Base-by-base conservation (phyloP, 2,888 invertebrate species). In the Drosophila kuntzei region DNA sequence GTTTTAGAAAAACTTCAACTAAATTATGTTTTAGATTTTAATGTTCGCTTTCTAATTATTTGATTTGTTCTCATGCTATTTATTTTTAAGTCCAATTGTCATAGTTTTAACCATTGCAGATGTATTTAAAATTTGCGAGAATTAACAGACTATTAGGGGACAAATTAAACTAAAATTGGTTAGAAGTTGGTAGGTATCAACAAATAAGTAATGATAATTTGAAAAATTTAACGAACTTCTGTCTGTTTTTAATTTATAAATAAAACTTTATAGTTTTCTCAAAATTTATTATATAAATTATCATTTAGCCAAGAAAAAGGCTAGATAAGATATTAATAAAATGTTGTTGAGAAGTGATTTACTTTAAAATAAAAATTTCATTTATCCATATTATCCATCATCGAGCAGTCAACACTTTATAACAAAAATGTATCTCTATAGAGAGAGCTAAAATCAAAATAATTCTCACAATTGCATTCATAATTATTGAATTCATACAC, bases 401-500 rank as follows among this genome's bases (percentile, higher is more conserved):
- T n/a, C n/a, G n/a, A n/a, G n/a, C n/a, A n/a, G n/a, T n/a, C n/a
- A n/a, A n/a, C n/a, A n/a, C n/a, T n/a, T n/a, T n/a, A n/a, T n/a
- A n/a, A n/a, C n/a, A n/a, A n/a, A n/a, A n/a, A n/a, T n/a, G n/a
- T n/a, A n/a, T 32, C 12, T 12, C 32, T 6, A 34, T n/a, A 9
- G 9, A 20, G 12, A 22, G n/a, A 14, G 29, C 29, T 47, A 0
- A 18, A n/a, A 47, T 47, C 18, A 32, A 8, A 20, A 32, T 18
- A 11, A 3, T 12, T 18, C 12, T 1, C 16, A 16, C 11, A 32
- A 36, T 2, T 36, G 49, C 36, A 54, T 41, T 54, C 14, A 34
- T 18, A 43, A 58, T 50, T 22, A 64, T 22, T 47, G n/a, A 25
- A 58, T 34, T 41, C 36, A 22, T 22, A 34, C 32, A 46, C 36